phyloP scores from a whole-genome alignment of 92 coral and sea anemone species.

The Pocillopora meandrina region DNA sequence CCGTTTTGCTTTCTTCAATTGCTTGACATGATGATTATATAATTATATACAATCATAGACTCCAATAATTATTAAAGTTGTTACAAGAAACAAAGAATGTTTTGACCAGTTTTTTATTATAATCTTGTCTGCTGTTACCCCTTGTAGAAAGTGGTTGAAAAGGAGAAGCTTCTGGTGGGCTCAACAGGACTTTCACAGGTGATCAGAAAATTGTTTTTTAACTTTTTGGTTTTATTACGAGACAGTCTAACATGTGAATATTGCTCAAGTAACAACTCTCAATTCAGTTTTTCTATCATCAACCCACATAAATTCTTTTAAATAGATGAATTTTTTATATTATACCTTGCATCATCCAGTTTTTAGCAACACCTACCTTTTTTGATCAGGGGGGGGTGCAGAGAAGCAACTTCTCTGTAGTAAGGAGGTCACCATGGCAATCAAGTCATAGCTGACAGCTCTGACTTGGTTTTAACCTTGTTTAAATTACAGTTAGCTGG shows the following conservation, averaged over 20 bases:
- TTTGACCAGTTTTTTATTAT: background rate
- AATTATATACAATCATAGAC: no score
- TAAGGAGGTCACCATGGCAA: no score
- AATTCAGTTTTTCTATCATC: no score
- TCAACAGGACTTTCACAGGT: constrained; percentile 50
- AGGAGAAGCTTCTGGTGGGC: constrained; percentile 73
- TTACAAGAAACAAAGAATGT: no score
- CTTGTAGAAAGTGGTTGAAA: constrained; percentile 77
- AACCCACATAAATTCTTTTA: no score
- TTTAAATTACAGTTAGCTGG: no score
- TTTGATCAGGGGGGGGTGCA: background rate
- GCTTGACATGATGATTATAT: no score
- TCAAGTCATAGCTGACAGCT: no score
- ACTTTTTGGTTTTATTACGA: background rate
- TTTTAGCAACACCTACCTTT: background rate
- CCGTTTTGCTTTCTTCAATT: no score
- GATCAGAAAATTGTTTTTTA: background rate
- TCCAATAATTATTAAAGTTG: no score
- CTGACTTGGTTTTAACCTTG: no score
- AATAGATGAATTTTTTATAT: background rate
- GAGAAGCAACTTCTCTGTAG: no score
- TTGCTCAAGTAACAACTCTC: background rate
- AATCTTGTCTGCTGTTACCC: background rate
- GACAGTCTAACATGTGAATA: background rate
- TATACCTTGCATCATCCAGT: background rate